Conservation (phyloP, 2,797 vertebrate species). For the Smutsia gigantea region DNA sequence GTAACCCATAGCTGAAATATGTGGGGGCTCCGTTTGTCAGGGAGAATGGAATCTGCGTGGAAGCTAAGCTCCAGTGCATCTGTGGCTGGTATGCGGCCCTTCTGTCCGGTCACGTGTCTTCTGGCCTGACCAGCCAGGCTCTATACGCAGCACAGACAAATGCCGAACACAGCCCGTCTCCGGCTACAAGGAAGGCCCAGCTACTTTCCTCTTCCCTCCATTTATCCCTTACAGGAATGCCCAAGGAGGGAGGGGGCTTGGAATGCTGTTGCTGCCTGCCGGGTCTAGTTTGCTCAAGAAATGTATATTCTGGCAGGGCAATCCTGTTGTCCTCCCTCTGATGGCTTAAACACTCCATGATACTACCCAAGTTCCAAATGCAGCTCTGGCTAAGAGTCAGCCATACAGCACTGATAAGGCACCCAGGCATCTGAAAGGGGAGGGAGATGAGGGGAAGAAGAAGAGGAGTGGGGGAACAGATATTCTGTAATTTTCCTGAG, state of each 20-base stretch:
- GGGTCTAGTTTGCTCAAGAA: not conserved
- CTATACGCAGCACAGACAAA: not conserved
- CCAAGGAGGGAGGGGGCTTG: not conserved
- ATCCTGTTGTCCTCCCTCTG: not conserved
- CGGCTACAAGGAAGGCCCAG: not conserved
- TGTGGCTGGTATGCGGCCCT: not conserved
- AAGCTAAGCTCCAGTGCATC: slow-evolving; percentile 7
- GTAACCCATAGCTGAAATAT: slow-evolving; percentile 43
- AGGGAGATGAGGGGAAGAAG: not conserved
- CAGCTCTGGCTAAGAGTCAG: not conserved
- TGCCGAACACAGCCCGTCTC: not conserved
- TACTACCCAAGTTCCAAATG: not conserved
- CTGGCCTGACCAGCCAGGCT: not conserved
- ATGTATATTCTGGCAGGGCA: not conserved
- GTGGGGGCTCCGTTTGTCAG: slow-evolving; percentile 2
- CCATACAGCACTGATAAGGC: not conserved
- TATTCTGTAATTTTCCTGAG: slow-evolving; percentile 19
- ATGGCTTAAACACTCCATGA: not conserved
- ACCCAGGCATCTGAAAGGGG: not conserved
- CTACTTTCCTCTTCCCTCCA: slow-evolving; percentile 60
- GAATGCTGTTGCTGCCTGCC: not conserved
- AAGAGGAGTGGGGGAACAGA: not conserved
- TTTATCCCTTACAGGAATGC: not conserved
- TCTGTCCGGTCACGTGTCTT: slow-evolving; percentile 29
- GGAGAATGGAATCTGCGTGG: slow-evolving; percentile 45